Base-by-base conservation (phyloP, 1,140 invertebrate species). In the Zaprionus africanus region DNA sequence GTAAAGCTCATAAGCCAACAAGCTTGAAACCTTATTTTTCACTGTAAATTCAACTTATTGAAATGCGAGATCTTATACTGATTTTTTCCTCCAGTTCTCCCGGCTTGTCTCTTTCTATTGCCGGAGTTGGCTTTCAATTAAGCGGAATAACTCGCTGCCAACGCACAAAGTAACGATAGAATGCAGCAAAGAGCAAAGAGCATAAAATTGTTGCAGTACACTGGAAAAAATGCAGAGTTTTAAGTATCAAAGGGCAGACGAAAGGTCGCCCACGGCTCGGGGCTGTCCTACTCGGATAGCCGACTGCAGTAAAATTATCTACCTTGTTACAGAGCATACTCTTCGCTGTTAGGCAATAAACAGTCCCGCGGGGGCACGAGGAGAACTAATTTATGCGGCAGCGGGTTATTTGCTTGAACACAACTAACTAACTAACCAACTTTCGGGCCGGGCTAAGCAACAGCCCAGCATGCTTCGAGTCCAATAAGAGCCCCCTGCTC, bases 401-500 rank as follows among this genome's bases (percentile, higher is more conserved):
- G 61, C 56, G 34, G 74, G 43, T 41, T 69, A 57, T 61, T 62
- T 31, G 56, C 24, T 51, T 11, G 59, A 78, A 51, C 38, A 46
- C 53, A 75, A 78, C 84, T 84, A 88, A 83, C 81, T 82, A 83
- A 88, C 84, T 83, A 88, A 83, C 78, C 76, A 83, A 88, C 84
- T 77, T 64, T 64, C 34, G 38, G 59, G 13, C 1, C 19, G 19
- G 19, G 46, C 46, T 51, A 13, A 22, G 19, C 11, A 51, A 51
- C 19, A 22, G 13, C 22, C 9, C 17, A 6, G 5, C 41, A 43
- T n/a, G 15, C 46, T 31, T 31, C n/a, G n/a, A 26, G 26, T 19
- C 17, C 26, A 26, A 26, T 5, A 26, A 9, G 31, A 9, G 5
- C 11, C 46, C 24, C n/a, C 38, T 31, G 34, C 11, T 51, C 4